Conservation (phyloP, 2,797 vertebrate genomes). For the Melanotaenia maccullochi region DNA sequence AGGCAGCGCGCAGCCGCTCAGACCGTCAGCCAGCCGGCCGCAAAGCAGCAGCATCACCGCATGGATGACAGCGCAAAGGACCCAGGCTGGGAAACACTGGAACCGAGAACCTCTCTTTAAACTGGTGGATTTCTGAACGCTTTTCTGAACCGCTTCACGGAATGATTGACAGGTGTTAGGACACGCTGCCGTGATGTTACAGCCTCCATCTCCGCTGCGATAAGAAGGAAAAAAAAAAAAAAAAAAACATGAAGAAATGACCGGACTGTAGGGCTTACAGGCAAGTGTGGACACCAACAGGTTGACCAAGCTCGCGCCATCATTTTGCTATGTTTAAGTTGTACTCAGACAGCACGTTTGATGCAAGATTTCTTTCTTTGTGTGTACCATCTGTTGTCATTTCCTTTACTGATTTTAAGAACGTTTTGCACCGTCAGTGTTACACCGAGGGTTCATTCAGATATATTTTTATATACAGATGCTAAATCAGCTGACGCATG, state of each 20-base stretch:
- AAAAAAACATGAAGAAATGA: constrained; percentile 68
- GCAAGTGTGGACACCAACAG: constrained; percentile 72
- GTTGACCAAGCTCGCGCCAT: constrained; percentile 42
- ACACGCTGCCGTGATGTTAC: constrained; percentile 38
- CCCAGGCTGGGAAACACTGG: constrained; percentile 15
- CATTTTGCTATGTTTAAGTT: constrained; percentile 12
- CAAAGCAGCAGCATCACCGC: constrained; percentile 33
- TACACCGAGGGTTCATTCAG: neutral
- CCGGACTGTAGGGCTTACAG: constrained; percentile 57
- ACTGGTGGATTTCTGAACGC: constrained; percentile 21
- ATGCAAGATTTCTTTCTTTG: neutral
- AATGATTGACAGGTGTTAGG: neutral
- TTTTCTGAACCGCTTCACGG: neutral
- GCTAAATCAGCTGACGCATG: neutral
- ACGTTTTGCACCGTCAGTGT: neutral
- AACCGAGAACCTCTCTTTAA: constrained; percentile 2
- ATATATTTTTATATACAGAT: neutral
- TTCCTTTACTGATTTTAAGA: neutral
- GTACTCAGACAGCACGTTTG: neutral
- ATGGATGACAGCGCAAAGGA: constrained; percentile 47
- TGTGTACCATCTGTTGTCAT: neutral
- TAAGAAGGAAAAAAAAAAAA: neutral
- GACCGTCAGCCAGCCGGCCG: constrained; percentile 18
- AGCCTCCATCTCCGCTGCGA: constrained; percentile 56
- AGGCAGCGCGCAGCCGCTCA: constrained; percentile 50